These are phyloP conservation scores for Leptodactylus fallax DNA, from an alignment of 2,797 vertebrate species.

Conservation along the genomic window DNA sequence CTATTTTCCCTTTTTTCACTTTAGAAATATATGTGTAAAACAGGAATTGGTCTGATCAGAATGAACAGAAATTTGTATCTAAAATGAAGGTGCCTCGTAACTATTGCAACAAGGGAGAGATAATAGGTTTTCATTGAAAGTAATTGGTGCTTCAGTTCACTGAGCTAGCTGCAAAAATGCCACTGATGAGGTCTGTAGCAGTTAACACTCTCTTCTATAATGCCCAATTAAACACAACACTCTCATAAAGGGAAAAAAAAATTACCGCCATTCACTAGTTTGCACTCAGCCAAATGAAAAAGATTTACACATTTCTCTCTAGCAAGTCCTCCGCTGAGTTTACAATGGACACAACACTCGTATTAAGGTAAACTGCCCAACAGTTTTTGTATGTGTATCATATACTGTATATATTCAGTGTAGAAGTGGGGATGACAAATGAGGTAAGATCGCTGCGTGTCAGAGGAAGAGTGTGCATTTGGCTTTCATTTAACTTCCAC, in stretches of 20 bases:
- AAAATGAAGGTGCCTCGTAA: slow-evolving; percentile 67
- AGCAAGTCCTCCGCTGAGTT: slow-evolving; percentile 2
- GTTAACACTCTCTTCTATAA: slow-evolving; percentile 72
- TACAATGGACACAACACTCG: background rate
- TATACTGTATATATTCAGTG: background rate
- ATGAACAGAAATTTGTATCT: slow-evolving; percentile 67
- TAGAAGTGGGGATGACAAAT: background rate
- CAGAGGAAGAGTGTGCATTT: background rate
- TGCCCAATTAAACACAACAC: slow-evolving; percentile 75
- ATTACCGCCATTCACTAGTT: slow-evolving; percentile 65
- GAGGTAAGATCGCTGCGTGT: background rate
- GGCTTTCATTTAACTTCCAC: background rate
- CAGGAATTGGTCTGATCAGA: slow-evolving; percentile 63
- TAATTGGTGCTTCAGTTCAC: slow-evolving; percentile 77
- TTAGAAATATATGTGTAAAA: slow-evolving; percentile 27
- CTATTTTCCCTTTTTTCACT: background rate
- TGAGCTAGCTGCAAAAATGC: slow-evolving; percentile 72
- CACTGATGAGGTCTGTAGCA: slow-evolving; percentile 71
- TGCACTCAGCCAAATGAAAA: slow-evolving; percentile 65
- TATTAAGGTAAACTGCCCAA: background rate
- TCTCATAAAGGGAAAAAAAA: slow-evolving; percentile 63
- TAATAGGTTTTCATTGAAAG: slow-evolving; percentile 76
- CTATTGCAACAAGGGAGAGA: slow-evolving; percentile 70
- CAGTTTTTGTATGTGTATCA: background rate
- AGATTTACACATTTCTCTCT: slow-evolving; percentile 24